Evolutionary conservation across 2,113 vertebrate genomes (phyloP).

Genomic region (Aldabrachelys gigantea): DNA sequence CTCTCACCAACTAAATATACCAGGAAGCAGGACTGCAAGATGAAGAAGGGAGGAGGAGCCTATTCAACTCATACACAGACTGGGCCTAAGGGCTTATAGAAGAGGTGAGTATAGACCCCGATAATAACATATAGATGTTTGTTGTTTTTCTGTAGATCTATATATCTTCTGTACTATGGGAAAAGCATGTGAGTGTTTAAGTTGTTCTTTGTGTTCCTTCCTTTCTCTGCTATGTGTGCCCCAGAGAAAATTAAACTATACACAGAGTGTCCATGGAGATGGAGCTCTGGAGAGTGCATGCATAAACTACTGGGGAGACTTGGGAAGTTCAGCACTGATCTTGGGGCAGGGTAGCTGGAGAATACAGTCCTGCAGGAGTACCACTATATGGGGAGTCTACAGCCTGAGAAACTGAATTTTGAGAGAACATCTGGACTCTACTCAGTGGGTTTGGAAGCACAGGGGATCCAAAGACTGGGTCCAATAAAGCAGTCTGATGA

Average conservation of each 20-base stretch:
- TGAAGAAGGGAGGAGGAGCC: not conserved
- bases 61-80: not conserved
- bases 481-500: not conserved
- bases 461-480: not conserved
- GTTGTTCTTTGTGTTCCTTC: not conserved
- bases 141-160: not conserved
- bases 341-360: not conserved
- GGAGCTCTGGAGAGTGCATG: not conserved
- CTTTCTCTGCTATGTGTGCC: fast-evolving
- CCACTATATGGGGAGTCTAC: not conserved
- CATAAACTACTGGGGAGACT: fast-evolving
- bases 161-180: not conserved
- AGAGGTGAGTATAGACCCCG: not conserved
- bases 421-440: not conserved
- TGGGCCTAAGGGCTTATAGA: not conserved
- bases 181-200: not conserved
- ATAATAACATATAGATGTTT: not conserved
- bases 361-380: not conserved
- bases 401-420: not conserved
- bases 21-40: not conserved
- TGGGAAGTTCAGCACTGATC: not conserved
- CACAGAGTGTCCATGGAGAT: not conserved
- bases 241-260: not conserved
- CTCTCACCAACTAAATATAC: not conserved
- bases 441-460: not conserved